phyloP scores from a whole-genome alignment of 2,113 vertebrate genomes.

The Microtus montanus region DNA sequence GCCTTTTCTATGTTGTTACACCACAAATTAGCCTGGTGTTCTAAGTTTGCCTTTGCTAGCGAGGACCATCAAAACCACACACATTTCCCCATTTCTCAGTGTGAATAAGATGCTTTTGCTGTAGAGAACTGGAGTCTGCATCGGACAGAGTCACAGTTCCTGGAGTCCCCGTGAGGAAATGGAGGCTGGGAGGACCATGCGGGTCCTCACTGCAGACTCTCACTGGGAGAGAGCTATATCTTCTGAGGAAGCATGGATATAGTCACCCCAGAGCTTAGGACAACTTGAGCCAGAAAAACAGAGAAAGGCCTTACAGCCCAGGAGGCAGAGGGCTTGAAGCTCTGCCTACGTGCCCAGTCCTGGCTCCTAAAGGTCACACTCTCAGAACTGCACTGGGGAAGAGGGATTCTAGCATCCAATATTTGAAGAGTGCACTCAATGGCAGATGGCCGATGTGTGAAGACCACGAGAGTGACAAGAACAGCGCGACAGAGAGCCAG shows the following conservation, averaged over 20 bases:
- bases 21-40: neutral
- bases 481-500: neutral
- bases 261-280: no score
- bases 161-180: neutral
- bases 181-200: neutral
- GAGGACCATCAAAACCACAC: neutral
- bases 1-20: rapidly evolving
- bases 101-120: neutral
- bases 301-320: neutral
- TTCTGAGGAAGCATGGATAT: neutral
- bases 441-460: neutral
- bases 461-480: no score
- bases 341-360: neutral
- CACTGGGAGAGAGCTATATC: neutral
- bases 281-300: neutral
- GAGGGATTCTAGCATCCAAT: neutral
- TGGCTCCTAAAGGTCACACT: rapidly evolving
- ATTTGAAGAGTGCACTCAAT: neutral
- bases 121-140: neutral
- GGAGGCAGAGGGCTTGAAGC: neutral
- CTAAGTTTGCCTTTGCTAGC: neutral
- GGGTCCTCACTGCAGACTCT: neutral
- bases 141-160: neutral
- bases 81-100: neutral
- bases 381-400: neutral